Evolutionary conservation across 2,797 vertebrate genomes (phyloP).

Genomic region (Gephyroberyx darwinii): DNA sequence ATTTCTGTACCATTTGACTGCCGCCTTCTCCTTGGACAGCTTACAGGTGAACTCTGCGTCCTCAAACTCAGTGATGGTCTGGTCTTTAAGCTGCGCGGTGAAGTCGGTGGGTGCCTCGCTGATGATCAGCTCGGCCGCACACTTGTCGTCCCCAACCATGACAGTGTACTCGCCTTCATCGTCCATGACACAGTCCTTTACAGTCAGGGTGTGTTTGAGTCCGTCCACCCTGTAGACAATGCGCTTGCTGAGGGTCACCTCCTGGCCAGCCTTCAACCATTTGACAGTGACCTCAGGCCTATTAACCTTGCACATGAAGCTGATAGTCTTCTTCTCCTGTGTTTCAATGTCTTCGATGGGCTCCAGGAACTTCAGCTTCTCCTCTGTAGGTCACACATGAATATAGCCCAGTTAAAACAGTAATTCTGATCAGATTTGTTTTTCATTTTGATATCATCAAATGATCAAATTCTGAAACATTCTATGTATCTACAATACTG

Average conservation of each 20-base stretch:
- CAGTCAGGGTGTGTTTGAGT: conserved; percentile 91
- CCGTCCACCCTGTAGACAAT: conserved; percentile 91
- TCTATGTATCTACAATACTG: not conserved
- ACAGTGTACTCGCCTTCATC: conserved; percentile 97
- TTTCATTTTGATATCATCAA: not conserved
- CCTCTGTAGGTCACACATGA: conserved; percentile 81
- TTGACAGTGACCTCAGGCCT: conserved; percentile 90
- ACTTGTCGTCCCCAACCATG: conserved; percentile 90
- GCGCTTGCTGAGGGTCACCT: conserved; percentile 89
- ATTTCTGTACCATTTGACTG: conserved; percentile 93
- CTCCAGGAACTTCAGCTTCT: conserved; percentile 91
- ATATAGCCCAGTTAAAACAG: not conserved
- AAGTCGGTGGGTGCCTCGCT: conserved; percentile 97
- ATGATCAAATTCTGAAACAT: not conserved
- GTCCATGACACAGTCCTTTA: conserved; percentile 93
- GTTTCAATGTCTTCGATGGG: conserved; percentile 95
- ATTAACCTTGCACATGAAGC: conserved; percentile 96
- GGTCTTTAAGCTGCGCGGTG: conserved; percentile 89
- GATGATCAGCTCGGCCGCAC: conserved; percentile 93
- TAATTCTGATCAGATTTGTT: not conserved
- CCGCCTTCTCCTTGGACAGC: conserved; percentile 93
- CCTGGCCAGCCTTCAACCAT: conserved; percentile 94
- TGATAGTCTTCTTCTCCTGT: conserved; percentile 95
- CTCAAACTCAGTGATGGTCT: conserved; percentile 97
- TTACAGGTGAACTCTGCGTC: conserved; percentile 95